Evolutionary conservation across 2,797 vertebrate genomes (phyloP), one percentile per base, ranked within the genome.

Genomic region (Valencia hispanica): DNA sequence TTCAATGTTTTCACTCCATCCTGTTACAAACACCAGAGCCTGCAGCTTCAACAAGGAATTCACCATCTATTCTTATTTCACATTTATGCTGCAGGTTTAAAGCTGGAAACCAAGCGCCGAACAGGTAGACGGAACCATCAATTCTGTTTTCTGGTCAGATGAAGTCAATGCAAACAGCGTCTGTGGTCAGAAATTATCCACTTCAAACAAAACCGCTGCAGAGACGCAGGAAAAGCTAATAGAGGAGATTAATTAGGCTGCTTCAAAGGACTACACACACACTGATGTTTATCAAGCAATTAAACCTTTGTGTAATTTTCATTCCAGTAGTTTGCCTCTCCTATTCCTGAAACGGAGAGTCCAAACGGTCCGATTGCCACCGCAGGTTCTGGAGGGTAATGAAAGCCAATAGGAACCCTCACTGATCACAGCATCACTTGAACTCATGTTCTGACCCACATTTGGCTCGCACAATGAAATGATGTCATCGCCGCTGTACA

Each of bases 121-220:
- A 65, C 7, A 51, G 74, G 57, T 34, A 61, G 78, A 36, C 57
- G 70, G 71, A 36, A 22, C 55, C 68, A 63, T 57, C 73, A 81
- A 74, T 74, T 71, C 74, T 55, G 75, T 18, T 72, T 78, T 66
- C 70, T 74, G 68, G 68, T 88, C 74, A 79, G 82, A 87, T 85
- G 79, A 81, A 73, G 72, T 82, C 63, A 27, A n/a, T 55, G 86
- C 80, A 91, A 90, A 89, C 84, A 83, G 76, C 34, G 59, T 70
- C 72, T 66, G 86, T 65, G 50, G 79, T 79, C 57, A 87, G 77
- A 90, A 88, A 90, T 87, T 27, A 82, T 79, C 76, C 78, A 83
- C 88, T 90, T 90, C 86, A 92, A 90, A 92, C 89, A 91, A 66
- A 86, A 87, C 72, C 70, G 78, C 79, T 66, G 84, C 86, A 80